Conservation (phyloP, 2,888 invertebrate genomes). For the Steinernema hermaphroditum region DNA sequence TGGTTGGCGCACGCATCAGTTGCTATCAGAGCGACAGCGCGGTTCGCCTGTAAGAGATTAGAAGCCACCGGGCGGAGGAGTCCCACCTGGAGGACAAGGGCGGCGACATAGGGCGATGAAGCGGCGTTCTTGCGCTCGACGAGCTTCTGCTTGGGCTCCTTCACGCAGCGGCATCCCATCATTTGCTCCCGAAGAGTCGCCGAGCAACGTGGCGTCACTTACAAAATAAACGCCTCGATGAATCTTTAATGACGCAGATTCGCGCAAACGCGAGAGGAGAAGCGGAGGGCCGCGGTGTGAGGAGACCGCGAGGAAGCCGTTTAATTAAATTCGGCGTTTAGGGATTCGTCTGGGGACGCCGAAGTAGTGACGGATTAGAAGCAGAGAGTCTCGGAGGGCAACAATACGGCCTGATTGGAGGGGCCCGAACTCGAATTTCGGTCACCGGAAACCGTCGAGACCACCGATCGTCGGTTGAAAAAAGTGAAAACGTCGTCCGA, state of each 20-base stretch:
- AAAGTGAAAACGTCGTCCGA: too few species aligned
- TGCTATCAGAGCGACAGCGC: constrained; percentile 36
- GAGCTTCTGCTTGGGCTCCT: not conserved
- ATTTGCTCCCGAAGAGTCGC: constrained; percentile 20
- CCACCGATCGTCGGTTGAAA: too few species aligned
- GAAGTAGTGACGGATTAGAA: too few species aligned
- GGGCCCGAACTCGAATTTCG: too few species aligned
- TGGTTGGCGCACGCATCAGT: constrained; percentile 35
- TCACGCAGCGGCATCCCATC: constrained; percentile 22
- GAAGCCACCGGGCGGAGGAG: not conserved
- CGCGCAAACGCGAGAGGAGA: not conserved
- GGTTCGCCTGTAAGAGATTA: constrained; percentile 36
- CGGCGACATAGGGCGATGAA: constrained; percentile 4
- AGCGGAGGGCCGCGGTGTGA: too few species aligned
- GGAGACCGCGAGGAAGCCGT: constrained; percentile 2
- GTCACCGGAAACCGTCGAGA: too few species aligned
- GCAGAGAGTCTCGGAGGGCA: too few species aligned
- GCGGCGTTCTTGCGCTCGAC: not conserved
- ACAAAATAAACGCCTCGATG: constrained; percentile 24
- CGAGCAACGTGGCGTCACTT: constrained; percentile 5
- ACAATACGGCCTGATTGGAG: too few species aligned
- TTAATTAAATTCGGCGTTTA: not conserved
- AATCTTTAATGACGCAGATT: constrained; percentile 10
- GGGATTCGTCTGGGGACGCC: not conserved
- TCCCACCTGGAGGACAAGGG: not conserved